Evolutionary conservation across 2,888 invertebrate genomes (phyloP).

Genomic region (Branchellion lobata): DNA sequence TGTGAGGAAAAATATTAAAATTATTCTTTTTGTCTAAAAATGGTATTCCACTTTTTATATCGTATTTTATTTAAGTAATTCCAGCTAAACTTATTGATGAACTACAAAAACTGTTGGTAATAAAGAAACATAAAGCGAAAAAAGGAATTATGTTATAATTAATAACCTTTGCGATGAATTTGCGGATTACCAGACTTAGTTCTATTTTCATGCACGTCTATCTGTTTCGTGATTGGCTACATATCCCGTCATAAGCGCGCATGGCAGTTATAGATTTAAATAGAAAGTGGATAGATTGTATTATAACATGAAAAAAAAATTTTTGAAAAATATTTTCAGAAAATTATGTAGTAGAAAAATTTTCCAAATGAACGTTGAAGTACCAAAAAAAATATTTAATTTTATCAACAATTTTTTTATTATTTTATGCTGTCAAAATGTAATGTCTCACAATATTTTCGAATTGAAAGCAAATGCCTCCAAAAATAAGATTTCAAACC

Average conservation of each 20-base stretch:
- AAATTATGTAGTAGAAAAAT: too few species aligned
- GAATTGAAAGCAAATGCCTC: too few species aligned
- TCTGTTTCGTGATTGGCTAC: background rate
- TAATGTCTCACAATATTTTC: too few species aligned
- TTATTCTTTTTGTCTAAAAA: background rate
- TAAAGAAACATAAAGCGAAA: background rate
- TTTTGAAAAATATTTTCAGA: too few species aligned
- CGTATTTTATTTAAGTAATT: too few species aligned
- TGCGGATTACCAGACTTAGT: background rate
- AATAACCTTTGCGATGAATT: background rate
- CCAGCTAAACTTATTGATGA: background rate
- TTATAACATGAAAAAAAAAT: too few species aligned
- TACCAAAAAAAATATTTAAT: too few species aligned
- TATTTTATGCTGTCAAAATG: too few species aligned
- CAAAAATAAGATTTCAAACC: too few species aligned
- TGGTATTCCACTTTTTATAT: background rate
- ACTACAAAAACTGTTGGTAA: background rate
- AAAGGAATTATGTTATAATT: background rate
- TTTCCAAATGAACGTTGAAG: too few species aligned
- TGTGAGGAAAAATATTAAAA: background rate
- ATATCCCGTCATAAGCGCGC: constrained; percentile 6
- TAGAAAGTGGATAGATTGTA: too few species aligned
- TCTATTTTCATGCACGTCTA: constrained; percentile 4
- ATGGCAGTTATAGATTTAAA: background rate
- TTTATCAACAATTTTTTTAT: too few species aligned